These are phyloP conservation scores for Lytechinus variegatus DNA, from an alignment of 35 echinoderm and acorn worm genomes.

Conservation along the genomic window DNA sequence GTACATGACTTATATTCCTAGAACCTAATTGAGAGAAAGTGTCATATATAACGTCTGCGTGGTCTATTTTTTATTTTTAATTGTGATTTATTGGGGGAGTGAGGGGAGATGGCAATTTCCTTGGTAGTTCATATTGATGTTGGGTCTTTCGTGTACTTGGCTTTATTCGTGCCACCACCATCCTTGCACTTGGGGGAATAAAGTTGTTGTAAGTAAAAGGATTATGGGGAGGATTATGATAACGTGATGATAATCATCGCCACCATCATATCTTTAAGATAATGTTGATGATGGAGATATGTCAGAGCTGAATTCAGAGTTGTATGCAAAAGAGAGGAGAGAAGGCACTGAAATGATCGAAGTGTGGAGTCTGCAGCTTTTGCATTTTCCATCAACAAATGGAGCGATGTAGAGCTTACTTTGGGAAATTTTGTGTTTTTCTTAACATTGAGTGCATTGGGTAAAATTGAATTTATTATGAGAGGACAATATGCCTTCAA, in stretches of 20 bases:
- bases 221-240: not conserved
- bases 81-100: slow-evolving; percentile 38
- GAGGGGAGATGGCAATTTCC: slow-evolving; percentile 1
- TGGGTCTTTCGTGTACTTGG: not conserved
- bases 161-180: not conserved
- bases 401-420: no score
- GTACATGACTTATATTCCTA: not conserved
- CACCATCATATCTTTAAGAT: no score
- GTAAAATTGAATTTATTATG: no score
- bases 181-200: not conserved
- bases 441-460: no score
- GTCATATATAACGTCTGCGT: slow-evolving; percentile 31
- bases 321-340: not conserved
- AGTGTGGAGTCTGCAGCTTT: not conserved
- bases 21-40: slow-evolving; percentile 26
- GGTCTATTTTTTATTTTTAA: not conserved
- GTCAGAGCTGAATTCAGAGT: no score
- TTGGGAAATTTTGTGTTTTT: no score
- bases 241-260: not conserved
- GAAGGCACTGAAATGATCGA: not conserved
- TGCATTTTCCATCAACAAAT: no score
- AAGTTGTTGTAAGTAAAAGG: not conserved
- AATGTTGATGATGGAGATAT: no score
- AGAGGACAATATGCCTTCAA: no score
- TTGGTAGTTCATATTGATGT: not conserved